These are phyloP conservation scores for Spicauda simplicius DNA, from an alignment of 2,888 invertebrate species.

Conservation along the genomic window DNA sequence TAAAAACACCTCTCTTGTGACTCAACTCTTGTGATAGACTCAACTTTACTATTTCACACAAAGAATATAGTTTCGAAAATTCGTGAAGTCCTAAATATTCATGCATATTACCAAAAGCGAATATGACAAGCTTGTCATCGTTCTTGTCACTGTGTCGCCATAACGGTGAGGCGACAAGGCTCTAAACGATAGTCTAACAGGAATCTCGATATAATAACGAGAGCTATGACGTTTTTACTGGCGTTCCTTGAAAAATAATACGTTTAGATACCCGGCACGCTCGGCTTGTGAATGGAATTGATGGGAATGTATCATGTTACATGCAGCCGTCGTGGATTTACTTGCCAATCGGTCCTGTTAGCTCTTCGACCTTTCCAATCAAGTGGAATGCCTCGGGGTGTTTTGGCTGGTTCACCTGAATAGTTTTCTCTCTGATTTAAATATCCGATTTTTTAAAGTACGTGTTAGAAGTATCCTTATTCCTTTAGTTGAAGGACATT, in stretches of 20 bases:
- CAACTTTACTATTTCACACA: no score
- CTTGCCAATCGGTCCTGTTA: constrained; percentile 9
- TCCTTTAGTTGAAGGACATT: no score
- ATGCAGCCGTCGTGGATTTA: constrained; percentile 3
- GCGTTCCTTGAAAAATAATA: constrained; percentile 44
- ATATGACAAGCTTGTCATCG: constrained; percentile 29
- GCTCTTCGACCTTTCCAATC: neutral
- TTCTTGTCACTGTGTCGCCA: constrained; percentile 43
- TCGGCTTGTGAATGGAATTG: constrained; percentile 36
- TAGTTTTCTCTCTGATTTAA: no score
- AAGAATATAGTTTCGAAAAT: no score
- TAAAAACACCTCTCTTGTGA: no score
- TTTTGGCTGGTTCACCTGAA: no score
- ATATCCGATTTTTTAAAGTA: no score
- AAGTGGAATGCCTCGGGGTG: no score
- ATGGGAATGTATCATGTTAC: constrained; percentile 21
- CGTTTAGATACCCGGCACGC: constrained; percentile 36
- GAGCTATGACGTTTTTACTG: constrained; percentile 54
- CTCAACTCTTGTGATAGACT: no score
- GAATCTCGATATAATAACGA: constrained; percentile 60
- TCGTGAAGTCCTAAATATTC: no score
- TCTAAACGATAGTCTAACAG: constrained; percentile 47
- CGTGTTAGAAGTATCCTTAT: no score
- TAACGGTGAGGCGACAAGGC: constrained; percentile 55
- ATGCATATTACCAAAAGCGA: neutral